Base-by-base conservation (phyloP, 2,888 invertebrate genomes). In the Phyto melanocephala region DNA sequence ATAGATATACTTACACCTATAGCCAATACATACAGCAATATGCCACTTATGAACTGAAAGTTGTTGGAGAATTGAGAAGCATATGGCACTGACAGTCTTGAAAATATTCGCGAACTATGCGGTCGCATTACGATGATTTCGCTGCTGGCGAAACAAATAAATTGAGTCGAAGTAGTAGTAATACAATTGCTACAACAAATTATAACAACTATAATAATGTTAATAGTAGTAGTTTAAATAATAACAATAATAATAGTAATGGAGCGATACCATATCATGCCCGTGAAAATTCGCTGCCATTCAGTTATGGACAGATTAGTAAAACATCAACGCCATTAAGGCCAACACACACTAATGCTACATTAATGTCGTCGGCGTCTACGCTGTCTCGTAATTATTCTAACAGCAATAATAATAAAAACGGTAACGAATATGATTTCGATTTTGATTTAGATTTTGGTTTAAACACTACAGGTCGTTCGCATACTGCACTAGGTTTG, bases 231-330 rank as follows among this genome's bases (percentile, higher is more conserved):
- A 81, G 80, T 78, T 82, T 81, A 84, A 86, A 87, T 81, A 85
- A 80, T 81, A 82, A 85, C 82, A 86, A 86, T 84, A 83, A 81
- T 35, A 85, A 68, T 80, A 86, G 85, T 72, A 86, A 87, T 81
- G 86, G 87, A 45, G 78, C 84, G 79, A 96, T 96, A 90, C 97
- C 97, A 86, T 97, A 97, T 92, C 97, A 97, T 95, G 97, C 97
- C 88, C 93, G 97, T 88, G 95, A 96, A 87, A 96, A 97, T 91
- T 96, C 96, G 87, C 94, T 96, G 87, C 97, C 97, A 83, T 97
- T 97, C 92, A 96, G 96, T 77, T 97, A 97, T 94, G 96, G 96
- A 83, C 94, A 93, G 83, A 93, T 94, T 74, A 87, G 85, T 85
- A 89, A 87, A 86, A 86, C 90, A 45, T 86, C 89, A 71, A 88